These are phyloP conservation scores for Thaumatotibia leucotreta DNA, from an alignment of 1,140 invertebrate genomes.

Conservation along the genomic window DNA sequence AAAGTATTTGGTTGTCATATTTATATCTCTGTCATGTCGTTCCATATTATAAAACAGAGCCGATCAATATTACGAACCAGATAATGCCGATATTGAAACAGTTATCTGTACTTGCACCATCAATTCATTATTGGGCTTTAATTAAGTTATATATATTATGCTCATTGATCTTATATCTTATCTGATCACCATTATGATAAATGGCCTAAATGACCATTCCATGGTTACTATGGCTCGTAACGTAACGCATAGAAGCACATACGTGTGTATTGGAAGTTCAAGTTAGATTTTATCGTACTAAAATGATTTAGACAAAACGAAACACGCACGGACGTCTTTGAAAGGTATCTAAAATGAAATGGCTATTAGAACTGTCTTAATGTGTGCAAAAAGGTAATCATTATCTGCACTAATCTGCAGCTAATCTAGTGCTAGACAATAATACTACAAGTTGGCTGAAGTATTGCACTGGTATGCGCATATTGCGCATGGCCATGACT, in stretches of 20 bases:
- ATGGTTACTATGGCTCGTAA: not conserved
- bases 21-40: not conserved
- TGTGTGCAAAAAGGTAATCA: not conserved
- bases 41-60: not conserved
- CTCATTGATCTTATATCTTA: not conserved
- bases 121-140: not conserved
- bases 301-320: slow-evolving; percentile 8
- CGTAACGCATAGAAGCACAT: not conserved
- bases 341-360: too few relatives aligned
- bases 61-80: not conserved
- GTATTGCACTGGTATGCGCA: not conserved
- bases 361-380: not conserved
- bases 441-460: not conserved
- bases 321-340: not conserved
- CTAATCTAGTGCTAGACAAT: not conserved
- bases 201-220: not conserved
- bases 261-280: slow-evolving; percentile 1
- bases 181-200: not conserved
- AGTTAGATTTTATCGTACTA: not conserved
- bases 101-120: not conserved
- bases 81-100: not conserved
- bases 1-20: not conserved
- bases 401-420: not conserved
- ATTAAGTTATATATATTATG: not conserved
- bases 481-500: not conserved